Conservation (phyloP, 2,888 invertebrate genomes). For the Brachyptera risi region DNA sequence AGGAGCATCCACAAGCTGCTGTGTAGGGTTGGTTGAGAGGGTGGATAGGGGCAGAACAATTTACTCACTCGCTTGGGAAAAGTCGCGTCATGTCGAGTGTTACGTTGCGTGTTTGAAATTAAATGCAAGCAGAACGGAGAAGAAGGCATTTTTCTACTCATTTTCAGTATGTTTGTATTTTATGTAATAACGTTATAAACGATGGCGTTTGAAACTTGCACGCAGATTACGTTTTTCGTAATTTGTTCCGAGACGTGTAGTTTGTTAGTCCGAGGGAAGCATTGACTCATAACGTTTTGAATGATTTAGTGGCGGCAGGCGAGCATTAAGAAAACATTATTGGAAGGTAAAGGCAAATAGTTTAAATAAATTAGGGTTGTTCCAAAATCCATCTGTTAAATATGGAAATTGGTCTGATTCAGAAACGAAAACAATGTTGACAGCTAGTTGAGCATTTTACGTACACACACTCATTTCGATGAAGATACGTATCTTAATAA, state of each 20-base stretch:
- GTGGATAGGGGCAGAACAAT: background rate
- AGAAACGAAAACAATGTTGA: conserved; percentile 2
- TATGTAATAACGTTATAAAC: background rate
- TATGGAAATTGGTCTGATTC: conserved; percentile 5
- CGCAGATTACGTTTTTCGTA: background rate
- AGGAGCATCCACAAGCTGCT: background rate
- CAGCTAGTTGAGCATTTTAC: no score
- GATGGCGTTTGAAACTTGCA: background rate
- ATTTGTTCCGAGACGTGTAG: background rate
- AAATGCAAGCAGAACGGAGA: conserved; percentile 11
- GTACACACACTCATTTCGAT: no score
- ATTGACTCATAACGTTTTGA: background rate
- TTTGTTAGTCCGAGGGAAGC: background rate
- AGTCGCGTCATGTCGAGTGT: conserved; percentile 15
- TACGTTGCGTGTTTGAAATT: conserved; percentile 20
- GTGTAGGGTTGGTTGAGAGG: background rate
- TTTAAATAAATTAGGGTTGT: conserved; percentile 7
- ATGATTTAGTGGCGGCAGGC: conserved; percentile 3
- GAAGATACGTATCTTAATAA: no score
- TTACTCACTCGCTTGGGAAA: background rate
- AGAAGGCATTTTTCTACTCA: background rate
- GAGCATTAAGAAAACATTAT: conserved; percentile 15
- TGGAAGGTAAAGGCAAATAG: conserved; percentile 13
- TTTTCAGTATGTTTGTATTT: background rate
- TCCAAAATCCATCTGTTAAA: conserved; percentile 10